Conservation (phyloP, 1,140 invertebrate species). For the Episyrphus balteatus region DNA sequence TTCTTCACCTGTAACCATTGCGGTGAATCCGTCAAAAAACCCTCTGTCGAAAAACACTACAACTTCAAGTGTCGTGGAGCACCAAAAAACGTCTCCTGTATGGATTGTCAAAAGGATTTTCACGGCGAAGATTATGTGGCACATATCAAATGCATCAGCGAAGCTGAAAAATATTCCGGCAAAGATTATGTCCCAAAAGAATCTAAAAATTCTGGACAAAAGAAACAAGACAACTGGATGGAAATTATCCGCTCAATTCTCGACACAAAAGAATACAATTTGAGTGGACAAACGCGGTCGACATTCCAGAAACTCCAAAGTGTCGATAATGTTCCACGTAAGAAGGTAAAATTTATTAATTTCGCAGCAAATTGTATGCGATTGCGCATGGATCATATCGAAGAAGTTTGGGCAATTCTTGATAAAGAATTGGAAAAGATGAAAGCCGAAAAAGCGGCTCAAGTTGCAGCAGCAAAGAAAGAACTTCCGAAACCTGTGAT, state of each 20-base stretch:
- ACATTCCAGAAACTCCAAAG: constrained; percentile 61
- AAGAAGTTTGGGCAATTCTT: constrained; percentile 57
- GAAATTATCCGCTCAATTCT: constrained; percentile 68
- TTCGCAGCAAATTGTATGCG: constrained; percentile 54
- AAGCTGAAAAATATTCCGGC: constrained; percentile 81
- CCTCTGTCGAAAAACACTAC: constrained; percentile 86
- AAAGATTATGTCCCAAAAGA: constrained; percentile 66
- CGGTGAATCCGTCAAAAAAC: constrained; percentile 81
- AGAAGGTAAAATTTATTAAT: constrained; percentile 78
- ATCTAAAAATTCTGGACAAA: constrained; percentile 71
- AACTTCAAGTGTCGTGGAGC: constrained; percentile 50
- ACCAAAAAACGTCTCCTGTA: constrained; percentile 58
- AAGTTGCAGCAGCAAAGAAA: constrained; percentile 12
- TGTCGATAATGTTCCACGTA: constrained; percentile 82
- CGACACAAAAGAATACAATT: constrained; percentile 42
- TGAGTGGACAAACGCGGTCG: constrained; percentile 43
- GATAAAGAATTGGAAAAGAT: constrained; percentile 51
- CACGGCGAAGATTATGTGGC: constrained; percentile 67
- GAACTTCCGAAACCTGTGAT: constrained; percentile 1
- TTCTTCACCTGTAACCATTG: constrained; percentile 86
- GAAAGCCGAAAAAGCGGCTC: constrained; percentile 21
- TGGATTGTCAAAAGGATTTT: constrained; percentile 81
- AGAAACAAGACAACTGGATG: constrained; percentile 82
- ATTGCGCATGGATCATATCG: constrained; percentile 43
- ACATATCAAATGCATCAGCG: constrained; percentile 86